A percentile compares a stretch with the other conserved stretches of the same genome.
Evolutionary conservation across 2,113 vertebrate genomes (phyloP).

Genomic region (Poeciliopsis prolifica): DNA sequence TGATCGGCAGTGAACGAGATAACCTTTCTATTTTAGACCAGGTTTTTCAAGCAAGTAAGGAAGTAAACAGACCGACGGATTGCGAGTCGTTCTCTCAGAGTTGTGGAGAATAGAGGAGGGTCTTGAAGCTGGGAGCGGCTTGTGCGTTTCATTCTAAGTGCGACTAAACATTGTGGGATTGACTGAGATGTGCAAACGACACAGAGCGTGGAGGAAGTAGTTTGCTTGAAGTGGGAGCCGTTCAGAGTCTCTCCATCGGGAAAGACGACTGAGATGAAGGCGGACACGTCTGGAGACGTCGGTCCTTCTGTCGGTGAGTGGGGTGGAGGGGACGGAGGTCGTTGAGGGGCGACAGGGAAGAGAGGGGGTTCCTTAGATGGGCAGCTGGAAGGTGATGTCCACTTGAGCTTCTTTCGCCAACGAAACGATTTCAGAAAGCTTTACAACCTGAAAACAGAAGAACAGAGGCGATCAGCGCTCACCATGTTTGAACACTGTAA

Average conservation of each 20-base stretch:
- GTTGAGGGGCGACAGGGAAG: neutral
- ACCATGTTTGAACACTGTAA: no score
- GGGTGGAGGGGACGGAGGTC: neutral
- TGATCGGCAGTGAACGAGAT: neutral
- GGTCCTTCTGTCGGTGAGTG: conserved; percentile 10
- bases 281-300: neutral
- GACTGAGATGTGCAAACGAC: neutral
- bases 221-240: neutral
- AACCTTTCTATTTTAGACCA: neutral
- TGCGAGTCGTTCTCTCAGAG: neutral
- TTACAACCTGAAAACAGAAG: conserved; percentile 84
- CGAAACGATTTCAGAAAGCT: conserved; percentile 95
- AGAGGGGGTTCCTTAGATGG: conserved; percentile 82
- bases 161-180: conserved; percentile 4
- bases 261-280: conserved; percentile 1
- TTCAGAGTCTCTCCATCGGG: conserved; percentile 25
- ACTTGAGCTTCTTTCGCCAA: conserved; percentile 96
- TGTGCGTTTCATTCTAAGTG: conserved; percentile 56
- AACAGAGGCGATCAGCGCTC: neutral
- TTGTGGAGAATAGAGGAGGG: neutral
- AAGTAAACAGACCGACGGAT: neutral
- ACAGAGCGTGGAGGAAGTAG: neutral
- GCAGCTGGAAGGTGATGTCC: conserved; percentile 97
- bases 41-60: neutral
- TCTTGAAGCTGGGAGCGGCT: neutral